Evolutionary conservation across 2,113 vertebrate genomes (phyloP).

Genomic region (Sterna hirundo): DNA sequence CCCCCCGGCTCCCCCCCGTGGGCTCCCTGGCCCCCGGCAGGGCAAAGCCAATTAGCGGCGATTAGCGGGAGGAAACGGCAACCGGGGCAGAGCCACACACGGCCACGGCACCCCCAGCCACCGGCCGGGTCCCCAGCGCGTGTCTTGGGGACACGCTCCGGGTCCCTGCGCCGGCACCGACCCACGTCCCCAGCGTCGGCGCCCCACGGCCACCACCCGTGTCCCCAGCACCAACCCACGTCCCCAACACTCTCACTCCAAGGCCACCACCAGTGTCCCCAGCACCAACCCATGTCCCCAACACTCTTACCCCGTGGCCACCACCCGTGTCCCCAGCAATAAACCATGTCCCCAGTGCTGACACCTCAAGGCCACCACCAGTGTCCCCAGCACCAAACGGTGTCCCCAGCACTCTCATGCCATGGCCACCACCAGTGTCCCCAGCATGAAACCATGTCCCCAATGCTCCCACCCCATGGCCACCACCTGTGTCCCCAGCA

Average conservation of each 20-base stretch:
- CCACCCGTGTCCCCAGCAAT: too few species aligned
- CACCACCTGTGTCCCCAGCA: too few species aligned
- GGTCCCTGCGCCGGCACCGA: not conserved
- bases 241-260: not conserved
- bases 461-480: too few species aligned
- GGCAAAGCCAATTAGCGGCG: slow-evolving; percentile 57
- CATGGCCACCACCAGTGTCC: not conserved
- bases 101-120: not conserved
- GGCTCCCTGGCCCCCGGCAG: not conserved
- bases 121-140: not conserved
- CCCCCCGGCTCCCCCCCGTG: not conserved
- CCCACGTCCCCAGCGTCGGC: accelerated
- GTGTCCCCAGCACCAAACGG: not conserved
- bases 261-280: not conserved
- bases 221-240: too few species aligned
- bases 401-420: not conserved
- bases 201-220: not conserved
- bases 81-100: not conserved
- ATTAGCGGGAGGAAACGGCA: slow-evolving; percentile 10
- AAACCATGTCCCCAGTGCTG: too few species aligned
- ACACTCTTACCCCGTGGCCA: not conserved
- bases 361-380: not conserved
- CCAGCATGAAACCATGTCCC: not conserved
- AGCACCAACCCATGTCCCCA: not conserved
- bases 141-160: not conserved